Conservation (phyloP, 1,140 invertebrate species). For the Trinorchestia longiramus region DNA sequence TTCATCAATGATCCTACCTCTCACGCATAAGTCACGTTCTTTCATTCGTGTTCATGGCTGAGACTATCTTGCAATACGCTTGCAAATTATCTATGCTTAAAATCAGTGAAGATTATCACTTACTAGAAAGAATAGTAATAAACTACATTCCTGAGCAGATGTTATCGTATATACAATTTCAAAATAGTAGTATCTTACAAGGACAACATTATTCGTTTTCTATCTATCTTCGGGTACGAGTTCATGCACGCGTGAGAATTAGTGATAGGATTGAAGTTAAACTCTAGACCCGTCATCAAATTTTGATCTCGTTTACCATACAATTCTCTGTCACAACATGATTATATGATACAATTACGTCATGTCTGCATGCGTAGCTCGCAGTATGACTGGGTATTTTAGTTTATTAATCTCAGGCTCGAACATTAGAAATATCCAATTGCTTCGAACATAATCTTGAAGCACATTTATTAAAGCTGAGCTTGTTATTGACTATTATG, state of each 20-base stretch:
- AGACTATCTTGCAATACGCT: neutral
- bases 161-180: neutral
- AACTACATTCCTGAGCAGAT: neutral
- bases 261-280: neutral
- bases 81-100: neutral
- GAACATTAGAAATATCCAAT: too few relatives aligned
- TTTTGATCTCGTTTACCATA: too few relatives aligned
- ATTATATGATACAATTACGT: too few relatives aligned
- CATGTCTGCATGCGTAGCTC: too few relatives aligned
- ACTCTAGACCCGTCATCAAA: too few relatives aligned
- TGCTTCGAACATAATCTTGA: too few relatives aligned
- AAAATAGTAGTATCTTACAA: neutral
- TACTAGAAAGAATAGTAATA: neutral
- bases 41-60: neutral
- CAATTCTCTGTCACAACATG: too few relatives aligned
- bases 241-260: too few relatives aligned
- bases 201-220: too few relatives aligned
- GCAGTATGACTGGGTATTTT: too few relatives aligned
- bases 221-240: neutral
- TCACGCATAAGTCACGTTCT: neutral
- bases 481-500: neutral
- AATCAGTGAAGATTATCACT: neutral
- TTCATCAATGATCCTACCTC: neutral
- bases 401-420: too few relatives aligned
- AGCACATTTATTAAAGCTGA: too few relatives aligned